These are phyloP conservation scores for Propithecus coquereli DNA, from an alignment of 2,113 vertebrate genomes.

Conservation along the genomic window DNA sequence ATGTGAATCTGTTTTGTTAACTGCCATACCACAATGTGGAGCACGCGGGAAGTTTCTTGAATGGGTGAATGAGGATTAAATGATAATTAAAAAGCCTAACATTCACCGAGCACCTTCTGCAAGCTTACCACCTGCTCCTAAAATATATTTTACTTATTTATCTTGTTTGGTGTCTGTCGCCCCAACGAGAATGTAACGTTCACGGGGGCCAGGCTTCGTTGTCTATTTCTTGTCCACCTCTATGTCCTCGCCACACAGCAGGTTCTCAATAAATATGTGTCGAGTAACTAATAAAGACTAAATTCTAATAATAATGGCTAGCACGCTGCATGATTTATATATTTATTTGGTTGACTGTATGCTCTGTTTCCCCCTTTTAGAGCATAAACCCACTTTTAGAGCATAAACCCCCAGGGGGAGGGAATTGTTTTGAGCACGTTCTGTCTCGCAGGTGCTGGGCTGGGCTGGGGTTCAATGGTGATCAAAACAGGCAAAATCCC, in stretches of 20 bases:
- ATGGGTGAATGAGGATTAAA: constrained; percentile 23
- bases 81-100: constrained; percentile 19
- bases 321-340: background rate
- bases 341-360: background rate
- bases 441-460: background rate
- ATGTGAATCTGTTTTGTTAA: constrained; percentile 42
- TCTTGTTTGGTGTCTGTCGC: background rate
- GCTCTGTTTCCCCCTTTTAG: constrained; percentile 17
- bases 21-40: background rate
- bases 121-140: background rate
- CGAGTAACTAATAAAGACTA: constrained; percentile 34
- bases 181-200: background rate
- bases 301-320: constrained; percentile 1
- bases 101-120: background rate
- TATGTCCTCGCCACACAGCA: background rate
- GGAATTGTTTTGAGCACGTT: background rate
- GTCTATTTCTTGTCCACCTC: background rate
- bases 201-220: background rate
- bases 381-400: constrained; percentile 28
- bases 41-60: background rate
- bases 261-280: background rate
- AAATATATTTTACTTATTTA: background rate
- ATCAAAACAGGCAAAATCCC: background rate
- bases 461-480: background rate
- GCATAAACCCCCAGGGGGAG: background rate